A percentile compares a stretch with the other conserved stretches of the same genome.
These are phyloP conservation scores for Agriopis marginaria DNA, from an alignment of 2,888 invertebrate genomes.

Conservation along the genomic window DNA sequence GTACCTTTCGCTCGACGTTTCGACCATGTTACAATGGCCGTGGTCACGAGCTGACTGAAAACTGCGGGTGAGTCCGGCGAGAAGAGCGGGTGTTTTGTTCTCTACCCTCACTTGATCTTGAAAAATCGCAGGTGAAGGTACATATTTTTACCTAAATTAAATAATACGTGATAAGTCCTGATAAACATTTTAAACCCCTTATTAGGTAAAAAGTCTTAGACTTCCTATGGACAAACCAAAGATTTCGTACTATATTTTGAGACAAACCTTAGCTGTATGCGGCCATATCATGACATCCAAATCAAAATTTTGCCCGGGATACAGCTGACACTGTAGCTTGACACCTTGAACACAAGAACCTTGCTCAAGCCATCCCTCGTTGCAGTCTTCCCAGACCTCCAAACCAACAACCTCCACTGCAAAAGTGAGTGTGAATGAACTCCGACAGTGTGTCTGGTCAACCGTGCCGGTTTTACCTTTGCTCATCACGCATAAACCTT, in stretches of 20 bases:
- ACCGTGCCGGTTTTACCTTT: not conserved
- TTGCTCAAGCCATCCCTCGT: constrained; percentile 68
- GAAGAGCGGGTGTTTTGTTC: no score
- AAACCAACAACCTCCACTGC: constrained; percentile 69
- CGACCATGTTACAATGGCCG: no score
- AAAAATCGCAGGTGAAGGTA: no score
- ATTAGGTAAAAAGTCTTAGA: no score
- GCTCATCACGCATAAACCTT: not conserved
- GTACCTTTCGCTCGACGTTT: no score
- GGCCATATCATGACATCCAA: constrained; percentile 75
- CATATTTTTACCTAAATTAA: no score
- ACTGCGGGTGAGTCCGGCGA: no score
- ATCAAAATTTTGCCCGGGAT: constrained; percentile 67
- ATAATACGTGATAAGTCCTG: no score
- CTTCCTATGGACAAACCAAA: no score
- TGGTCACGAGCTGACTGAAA: no score
- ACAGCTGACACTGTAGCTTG: constrained; percentile 70
- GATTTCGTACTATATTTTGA: not conserved
- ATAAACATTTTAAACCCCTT: no score
- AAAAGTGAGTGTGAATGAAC: constrained; percentile 72
- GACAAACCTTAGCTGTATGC: constrained; percentile 70
- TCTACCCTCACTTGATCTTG: no score
- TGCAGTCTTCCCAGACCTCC: constrained; percentile 71
- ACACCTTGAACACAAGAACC: constrained; percentile 63
- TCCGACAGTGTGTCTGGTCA: constrained; percentile 47